Evolutionary conservation across 1,140 invertebrate genomes (phyloP), one percentile per base, ranked within the genome.

Genomic region (Rhynchophorus ferrugineus): DNA sequence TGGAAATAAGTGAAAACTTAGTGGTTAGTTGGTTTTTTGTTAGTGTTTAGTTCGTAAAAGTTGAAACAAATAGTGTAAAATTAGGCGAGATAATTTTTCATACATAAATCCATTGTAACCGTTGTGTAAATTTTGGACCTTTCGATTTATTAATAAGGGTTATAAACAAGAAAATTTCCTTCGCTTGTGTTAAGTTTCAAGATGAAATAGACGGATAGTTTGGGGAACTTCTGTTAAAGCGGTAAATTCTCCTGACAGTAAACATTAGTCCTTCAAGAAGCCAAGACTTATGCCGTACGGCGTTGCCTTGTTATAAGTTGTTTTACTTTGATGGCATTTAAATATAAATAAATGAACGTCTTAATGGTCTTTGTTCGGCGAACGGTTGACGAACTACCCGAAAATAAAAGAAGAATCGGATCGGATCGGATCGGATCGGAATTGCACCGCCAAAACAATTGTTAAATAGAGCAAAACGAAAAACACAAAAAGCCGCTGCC

Each of bases 401-500:
- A 6, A 29, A 29, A 29, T 29, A 29, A 29, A 29, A 29, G 24
- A 29, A 11, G 5, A 29, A 6, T 29, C 24, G 24, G 5, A 5
- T 11, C 11, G 24, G 5, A 29, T 29, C 5, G 11, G 11, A 29
- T 5, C 5, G 24, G 5, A 6, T 6, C 11, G 5, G 24, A 29
- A 29, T 6, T 5, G 5, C 5, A 29, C 24, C 24, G 5, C 5
- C 24, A 29, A 29, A 29, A 29, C 24, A 29, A 29, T 29, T 29
- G 24, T 29, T 29, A 6, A 5, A 29, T 29, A 11, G 24, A 11
- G 24, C 24, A 29, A 54, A 54, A 54, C 37, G 52, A 43, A 54
- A 54, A 54, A 45, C 44, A 54, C 47, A 54, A 54, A 54, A 45
- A 37, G 14, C 45, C 44, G 48, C 43, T 42, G 52, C 52, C n/a